Evolutionary conservation across 1,140 invertebrate genomes (phyloP), one percentile per base, ranked within the genome.

Genomic region (Tetramorium parvispinum): DNA sequence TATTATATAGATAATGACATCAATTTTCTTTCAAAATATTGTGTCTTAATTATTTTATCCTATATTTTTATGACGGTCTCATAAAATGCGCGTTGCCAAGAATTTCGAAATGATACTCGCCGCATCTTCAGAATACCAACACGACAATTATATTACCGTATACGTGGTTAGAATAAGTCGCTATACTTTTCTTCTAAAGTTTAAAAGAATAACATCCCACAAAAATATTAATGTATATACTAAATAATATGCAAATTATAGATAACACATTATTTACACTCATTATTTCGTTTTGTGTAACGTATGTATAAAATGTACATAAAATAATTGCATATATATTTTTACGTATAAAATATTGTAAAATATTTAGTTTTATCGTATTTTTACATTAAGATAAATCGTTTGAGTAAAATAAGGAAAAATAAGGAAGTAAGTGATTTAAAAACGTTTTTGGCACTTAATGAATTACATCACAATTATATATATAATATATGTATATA

Each of bases 391-490:
- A 4, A 11, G 46, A 32, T 53, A 51, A 53, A 55, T 55, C 18
- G 7, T 5, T 53, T 37, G 49, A 11, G 46, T 71, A 55, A 55
- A 75, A 21, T 75, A 55, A 21, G n/a, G 6, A 55, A 73, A 21
- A 55, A 32, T 21, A 24, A 32, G 11, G 1, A 53, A 53, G 18
- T 51, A 53, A 53, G 18, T 55, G 3, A 6, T 32, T 71, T 75
- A 0, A 1, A 75, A 75, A 75, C 13, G 1, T 49, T 10, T 49
- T 10, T n/a, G 0, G 6, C 2, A 57, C n/a, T 77, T 61, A n/a
- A 16, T 46, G 3, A 76, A 59, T 77, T 43, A 61, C 55, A 3
- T 55, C 18, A 61, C 18, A 51, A 73, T 53, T 73, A 73, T 71
- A 49, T 71, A 51, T 32, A 77, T 32, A 32, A 49, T 71, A 51